Evolutionary conservation across 2,888 invertebrate species (phyloP).

Genomic region (Pemphredon lugubris): DNA sequence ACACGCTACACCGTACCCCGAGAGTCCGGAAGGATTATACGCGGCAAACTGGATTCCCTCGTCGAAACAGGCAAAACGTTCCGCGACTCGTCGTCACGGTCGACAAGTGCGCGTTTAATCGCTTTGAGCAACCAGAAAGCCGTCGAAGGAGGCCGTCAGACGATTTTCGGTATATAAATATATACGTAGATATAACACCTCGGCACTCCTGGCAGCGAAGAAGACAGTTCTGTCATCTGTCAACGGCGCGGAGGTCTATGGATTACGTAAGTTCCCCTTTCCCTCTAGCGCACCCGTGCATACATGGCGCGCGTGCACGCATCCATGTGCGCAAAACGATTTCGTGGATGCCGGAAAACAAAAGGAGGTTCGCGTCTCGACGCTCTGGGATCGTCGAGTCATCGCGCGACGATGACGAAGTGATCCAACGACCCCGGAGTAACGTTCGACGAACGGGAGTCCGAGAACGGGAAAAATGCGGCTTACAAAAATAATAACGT

Average conservation of each 20-base stretch:
- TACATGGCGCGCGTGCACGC: background rate
- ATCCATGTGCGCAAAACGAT: background rate
- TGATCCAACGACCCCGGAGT: conserved; percentile 60
- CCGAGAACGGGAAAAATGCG: too few species aligned
- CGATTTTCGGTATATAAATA: conserved; percentile 61
- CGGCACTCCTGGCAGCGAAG: conserved; percentile 66
- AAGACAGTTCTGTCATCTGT: conserved; percentile 75
- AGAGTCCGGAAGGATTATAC: too few species aligned
- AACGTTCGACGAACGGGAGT: conserved; percentile 15
- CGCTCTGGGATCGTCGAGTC: conserved; percentile 49
- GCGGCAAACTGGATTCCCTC: too few species aligned
- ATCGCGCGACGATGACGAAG: conserved; percentile 59
- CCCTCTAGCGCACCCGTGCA: conserved; percentile 1
- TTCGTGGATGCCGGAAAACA: conserved; percentile 17
- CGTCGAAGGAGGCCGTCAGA: conserved; percentile 59
- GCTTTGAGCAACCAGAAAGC: background rate
- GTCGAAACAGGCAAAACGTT: too few species aligned
- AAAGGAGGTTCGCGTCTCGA: conserved; percentile 1
- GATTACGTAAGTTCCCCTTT: conserved; percentile 68
- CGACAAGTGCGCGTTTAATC: background rate
- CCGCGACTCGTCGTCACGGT: background rate
- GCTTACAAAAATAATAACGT: too few species aligned
- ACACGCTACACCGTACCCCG: too few species aligned
- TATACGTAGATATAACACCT: conserved; percentile 56
- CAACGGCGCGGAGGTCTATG: conserved; percentile 72